phyloP scores from a whole-genome alignment of 2,888 invertebrate species.

The Lingula anatina region DNA sequence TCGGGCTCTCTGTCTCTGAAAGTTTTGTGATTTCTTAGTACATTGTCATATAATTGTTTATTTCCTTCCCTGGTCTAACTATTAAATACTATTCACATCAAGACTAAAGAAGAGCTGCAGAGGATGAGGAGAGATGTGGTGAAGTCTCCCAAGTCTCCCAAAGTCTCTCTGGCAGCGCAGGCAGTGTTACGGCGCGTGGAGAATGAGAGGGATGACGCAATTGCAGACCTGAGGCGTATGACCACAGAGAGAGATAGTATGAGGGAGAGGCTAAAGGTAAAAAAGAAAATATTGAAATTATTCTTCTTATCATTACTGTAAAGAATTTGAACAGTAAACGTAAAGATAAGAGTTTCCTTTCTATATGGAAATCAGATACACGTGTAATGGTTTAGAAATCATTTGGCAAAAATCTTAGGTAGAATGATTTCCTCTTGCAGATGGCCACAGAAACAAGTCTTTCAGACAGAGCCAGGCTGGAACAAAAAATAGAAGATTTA shows the following conservation, averaged over 20 bases:
- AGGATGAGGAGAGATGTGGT: slow-evolving; percentile 42
- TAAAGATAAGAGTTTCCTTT: too few relatives aligned
- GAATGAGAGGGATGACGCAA: slow-evolving; percentile 49
- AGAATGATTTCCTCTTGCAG: too few relatives aligned
- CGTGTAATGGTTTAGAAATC: too few relatives aligned
- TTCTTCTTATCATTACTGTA: too few relatives aligned
- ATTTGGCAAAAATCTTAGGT: too few relatives aligned
- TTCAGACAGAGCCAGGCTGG: slow-evolving; percentile 46
- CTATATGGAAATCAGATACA: too few relatives aligned
- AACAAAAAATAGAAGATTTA: slow-evolving; percentile 48
- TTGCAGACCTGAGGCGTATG: slow-evolving; percentile 43
- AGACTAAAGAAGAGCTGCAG: slow-evolving; percentile 46
- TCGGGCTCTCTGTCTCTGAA: too few relatives aligned
- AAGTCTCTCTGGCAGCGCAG: slow-evolving; percentile 51
- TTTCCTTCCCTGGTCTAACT: too few relatives aligned
- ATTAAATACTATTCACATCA: too few relatives aligned
- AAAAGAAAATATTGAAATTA: background rate
- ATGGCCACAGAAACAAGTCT: slow-evolving; percentile 48
- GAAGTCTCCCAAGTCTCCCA: slow-evolving; percentile 41
- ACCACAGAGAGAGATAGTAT: slow-evolving; percentile 50
- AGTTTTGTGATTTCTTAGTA: too few relatives aligned
- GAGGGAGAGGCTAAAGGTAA: slow-evolving; percentile 45
- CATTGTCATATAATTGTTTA: too few relatives aligned
- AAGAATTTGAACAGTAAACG: too few relatives aligned
- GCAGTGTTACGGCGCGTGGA: slow-evolving; percentile 49